phyloP scores from a whole-genome alignment of 2,797 vertebrate genomes.

The Merluccius polli region DNA sequence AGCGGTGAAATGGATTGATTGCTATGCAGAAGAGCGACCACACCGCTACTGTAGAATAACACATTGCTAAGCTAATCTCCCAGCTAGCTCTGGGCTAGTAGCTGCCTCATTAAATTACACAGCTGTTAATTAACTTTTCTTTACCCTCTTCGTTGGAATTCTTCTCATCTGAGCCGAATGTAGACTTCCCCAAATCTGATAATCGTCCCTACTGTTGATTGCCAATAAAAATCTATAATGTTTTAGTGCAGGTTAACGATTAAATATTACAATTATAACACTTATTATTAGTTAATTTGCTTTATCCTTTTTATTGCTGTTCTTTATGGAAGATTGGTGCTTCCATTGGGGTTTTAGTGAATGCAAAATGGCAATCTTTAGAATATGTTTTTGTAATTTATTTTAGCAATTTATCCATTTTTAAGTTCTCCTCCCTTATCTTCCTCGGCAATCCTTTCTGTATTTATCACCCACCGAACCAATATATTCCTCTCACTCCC shows the following conservation, averaged over 20 bases:
- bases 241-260: conserved; percentile 1
- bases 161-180: conserved; percentile 5
- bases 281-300: not conserved
- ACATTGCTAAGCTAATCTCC: conserved; percentile 51
- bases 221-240: not conserved
- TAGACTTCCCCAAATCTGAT: conserved; percentile 4
- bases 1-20: conserved; percentile 47
- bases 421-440: not conserved
- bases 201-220: not conserved
- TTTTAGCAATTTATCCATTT: not conserved
- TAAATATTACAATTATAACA: not conserved
- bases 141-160: conserved; percentile 30
- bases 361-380: not conserved
- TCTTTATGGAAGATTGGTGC: not conserved
- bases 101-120: conserved; percentile 50
- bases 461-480: not conserved
- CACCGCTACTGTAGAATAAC: conserved; percentile 30
- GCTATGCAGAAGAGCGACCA: conserved; percentile 34
- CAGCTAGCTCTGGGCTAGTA: conserved; percentile 44
- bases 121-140: conserved; percentile 50
- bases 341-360: not conserved
- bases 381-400: not conserved
- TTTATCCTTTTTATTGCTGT: not conserved
- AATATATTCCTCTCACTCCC: too few species aligned
- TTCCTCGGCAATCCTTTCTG: not conserved